These are phyloP conservation scores for Myotis pilosus DNA, from an alignment of 2,797 vertebrate genomes.

Conservation along the genomic window DNA sequence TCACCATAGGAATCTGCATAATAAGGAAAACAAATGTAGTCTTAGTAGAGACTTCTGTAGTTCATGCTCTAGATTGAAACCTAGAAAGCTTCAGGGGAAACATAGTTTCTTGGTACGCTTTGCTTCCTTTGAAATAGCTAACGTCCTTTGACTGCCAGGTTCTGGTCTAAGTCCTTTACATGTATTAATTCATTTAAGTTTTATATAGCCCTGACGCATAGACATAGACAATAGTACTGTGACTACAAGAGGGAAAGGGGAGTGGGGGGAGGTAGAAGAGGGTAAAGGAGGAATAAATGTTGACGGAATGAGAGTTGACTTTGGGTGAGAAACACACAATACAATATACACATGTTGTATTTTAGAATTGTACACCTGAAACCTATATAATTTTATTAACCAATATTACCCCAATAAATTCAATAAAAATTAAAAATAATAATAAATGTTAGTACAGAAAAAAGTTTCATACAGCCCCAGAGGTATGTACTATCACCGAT, in stretches of 20 bases:
- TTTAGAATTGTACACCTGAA: not conserved
- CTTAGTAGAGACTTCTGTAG: slow-evolving; percentile 10
- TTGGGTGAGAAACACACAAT: not conserved
- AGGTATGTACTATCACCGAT: not conserved
- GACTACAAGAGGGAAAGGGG: not conserved
- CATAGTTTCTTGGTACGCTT: not conserved
- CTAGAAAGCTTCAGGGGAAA: not conserved
- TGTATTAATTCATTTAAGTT: slow-evolving; percentile 30
- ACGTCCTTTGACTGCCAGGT: not conserved
- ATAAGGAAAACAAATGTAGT: slow-evolving; percentile 11
- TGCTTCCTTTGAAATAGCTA: slow-evolving; percentile 12
- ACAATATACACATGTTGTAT: not conserved
- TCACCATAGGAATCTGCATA: slow-evolving; percentile 31
- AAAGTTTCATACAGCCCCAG: not conserved
- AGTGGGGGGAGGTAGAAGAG: not conserved
- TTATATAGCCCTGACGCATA: not conserved
- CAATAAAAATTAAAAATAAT: not conserved
- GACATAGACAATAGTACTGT: not conserved
- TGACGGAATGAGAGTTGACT: not conserved
- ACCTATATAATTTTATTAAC: not conserved
- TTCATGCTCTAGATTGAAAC: slow-evolving; percentile 45
- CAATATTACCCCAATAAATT: not conserved
- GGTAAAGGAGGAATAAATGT: not conserved
- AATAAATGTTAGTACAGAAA: not conserved
- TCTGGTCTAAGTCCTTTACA: not conserved